phyloP scores from a whole-genome alignment of 2,888 invertebrate genomes.

The Acanthosepion esculentum region DNA sequence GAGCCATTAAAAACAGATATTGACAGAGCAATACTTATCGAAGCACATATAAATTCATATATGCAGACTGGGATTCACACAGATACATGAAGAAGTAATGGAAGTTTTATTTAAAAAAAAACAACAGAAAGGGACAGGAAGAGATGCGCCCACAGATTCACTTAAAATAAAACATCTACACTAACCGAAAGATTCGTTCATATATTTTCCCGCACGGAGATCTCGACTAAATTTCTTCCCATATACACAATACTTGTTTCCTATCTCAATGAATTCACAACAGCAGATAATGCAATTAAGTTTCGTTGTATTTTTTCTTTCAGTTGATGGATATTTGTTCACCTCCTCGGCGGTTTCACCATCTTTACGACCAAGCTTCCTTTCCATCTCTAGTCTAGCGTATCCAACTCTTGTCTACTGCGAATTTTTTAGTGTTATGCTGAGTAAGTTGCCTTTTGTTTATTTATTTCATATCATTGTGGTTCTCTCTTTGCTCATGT shows the following conservation, averaged over 20 bases:
- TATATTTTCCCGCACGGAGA: too few relatives aligned
- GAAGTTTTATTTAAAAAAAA: neutral
- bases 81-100: too few relatives aligned
- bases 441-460: neutral
- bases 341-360: neutral
- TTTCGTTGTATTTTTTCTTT: neutral
- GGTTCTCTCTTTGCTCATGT: neutral
- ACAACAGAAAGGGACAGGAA: neutral
- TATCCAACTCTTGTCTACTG: slow-evolving; percentile 16
- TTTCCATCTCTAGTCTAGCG: neutral
- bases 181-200: neutral
- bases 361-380: neutral
- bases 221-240: neutral
- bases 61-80: neutral
- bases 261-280: neutral
- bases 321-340: neutral
- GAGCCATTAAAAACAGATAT: too few relatives aligned
- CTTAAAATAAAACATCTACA: neutral
- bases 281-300: neutral
- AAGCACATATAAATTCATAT: too few relatives aligned
- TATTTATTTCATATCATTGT: neutral
- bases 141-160: neutral
- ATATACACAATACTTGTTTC: neutral
- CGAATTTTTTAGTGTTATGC: neutral
- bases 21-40: too few relatives aligned